These are phyloP conservation scores for Cylloceria caligata DNA, from an alignment of 2,888 invertebrate species.

Conservation along the genomic window DNA sequence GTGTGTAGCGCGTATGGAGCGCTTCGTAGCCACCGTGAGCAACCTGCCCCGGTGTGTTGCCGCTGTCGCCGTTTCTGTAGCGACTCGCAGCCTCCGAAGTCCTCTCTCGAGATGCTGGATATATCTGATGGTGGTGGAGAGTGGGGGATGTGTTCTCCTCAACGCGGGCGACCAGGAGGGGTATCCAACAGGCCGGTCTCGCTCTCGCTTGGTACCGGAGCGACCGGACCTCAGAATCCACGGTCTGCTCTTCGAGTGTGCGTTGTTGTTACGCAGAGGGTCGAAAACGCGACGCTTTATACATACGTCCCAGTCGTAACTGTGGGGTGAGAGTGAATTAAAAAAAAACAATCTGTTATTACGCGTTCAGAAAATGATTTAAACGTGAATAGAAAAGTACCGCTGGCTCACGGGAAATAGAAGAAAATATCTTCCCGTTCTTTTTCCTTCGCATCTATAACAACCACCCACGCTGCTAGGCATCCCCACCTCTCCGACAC, in stretches of 20 bases:
- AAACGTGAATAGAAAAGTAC: neutral
- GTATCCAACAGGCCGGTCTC: slow-evolving; percentile 57
- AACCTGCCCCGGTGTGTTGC: slow-evolving; percentile 53
- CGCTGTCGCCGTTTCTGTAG: slow-evolving; percentile 36
- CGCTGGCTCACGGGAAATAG: neutral
- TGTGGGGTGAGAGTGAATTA: slow-evolving; percentile 1
- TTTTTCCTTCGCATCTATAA: neutral
- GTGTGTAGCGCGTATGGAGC: slow-evolving; percentile 17
- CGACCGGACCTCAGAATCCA: slow-evolving; percentile 67
- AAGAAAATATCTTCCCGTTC: neutral
- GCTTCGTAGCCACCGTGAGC: slow-evolving; percentile 13
- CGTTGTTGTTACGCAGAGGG: slow-evolving; percentile 44
- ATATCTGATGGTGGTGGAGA: slow-evolving; percentile 8
- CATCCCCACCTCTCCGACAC: neutral
- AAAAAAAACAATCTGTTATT: neutral
- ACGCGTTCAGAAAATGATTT: neutral
- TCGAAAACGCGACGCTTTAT: slow-evolving; percentile 22
- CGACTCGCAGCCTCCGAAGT: slow-evolving; percentile 50
- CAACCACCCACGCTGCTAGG: neutral
- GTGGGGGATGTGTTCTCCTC: slow-evolving; percentile 43
- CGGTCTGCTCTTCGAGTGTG: slow-evolving; percentile 64
- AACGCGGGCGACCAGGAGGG: slow-evolving; percentile 49
- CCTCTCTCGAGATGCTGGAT: slow-evolving; percentile 38
- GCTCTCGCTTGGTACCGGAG: slow-evolving; percentile 60
- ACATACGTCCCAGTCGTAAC: neutral